Conservation (phyloP, 2,797 vertebrate species). For the Dallia pectoralis region DNA sequence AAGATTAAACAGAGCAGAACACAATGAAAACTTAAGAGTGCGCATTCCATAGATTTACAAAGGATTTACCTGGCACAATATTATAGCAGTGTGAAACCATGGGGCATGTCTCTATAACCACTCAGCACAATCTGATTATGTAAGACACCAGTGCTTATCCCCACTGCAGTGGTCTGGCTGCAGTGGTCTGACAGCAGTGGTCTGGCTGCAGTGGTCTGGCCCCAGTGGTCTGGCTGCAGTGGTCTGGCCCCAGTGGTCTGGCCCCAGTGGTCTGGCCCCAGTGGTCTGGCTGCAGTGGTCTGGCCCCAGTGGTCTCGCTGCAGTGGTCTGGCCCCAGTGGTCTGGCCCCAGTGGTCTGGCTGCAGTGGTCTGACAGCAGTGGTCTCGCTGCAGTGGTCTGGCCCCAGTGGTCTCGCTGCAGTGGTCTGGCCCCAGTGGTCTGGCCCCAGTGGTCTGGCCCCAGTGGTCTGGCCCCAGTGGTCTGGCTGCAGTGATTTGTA, state of each 20-base stretch:
- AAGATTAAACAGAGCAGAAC: too few relatives aligned
- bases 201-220: neutral
- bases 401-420: neutral
- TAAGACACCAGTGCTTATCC: neutral
- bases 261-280: too few relatives aligned
- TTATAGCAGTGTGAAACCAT: too few relatives aligned
- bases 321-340: neutral
- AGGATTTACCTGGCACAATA: too few relatives aligned
- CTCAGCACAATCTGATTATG: neutral
- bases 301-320: neutral
- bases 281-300: neutral
- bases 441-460: neutral
- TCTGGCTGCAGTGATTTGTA: neutral
- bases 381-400: neutral
- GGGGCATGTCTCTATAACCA: neutral
- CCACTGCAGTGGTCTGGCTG: slow-evolving; percentile 2
- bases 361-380: neutral
- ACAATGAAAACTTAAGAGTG: too few relatives aligned
- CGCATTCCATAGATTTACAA: too few relatives aligned
- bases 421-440: neutral
- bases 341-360: neutral
- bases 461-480: too few relatives aligned
- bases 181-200: neutral
- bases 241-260: neutral
- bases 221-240: neutral